Base-by-base conservation (phyloP, 2,888 invertebrate genomes). In the Drosophila cognata region DNA sequence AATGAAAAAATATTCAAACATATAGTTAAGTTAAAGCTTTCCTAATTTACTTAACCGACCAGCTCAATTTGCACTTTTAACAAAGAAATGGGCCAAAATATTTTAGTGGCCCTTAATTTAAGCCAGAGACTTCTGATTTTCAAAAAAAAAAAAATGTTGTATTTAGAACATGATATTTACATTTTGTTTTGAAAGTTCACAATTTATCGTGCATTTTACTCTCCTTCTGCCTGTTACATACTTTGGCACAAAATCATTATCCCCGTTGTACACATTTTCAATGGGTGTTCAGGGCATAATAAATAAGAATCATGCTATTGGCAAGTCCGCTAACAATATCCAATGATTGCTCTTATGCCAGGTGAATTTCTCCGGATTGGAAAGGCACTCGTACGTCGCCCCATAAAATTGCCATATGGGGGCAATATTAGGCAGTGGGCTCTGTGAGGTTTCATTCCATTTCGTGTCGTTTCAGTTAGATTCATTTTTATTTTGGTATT, bases 401-500 rank as follows among this genome's bases (percentile, higher is more conserved):
- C n/a, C 43, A 74, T 38, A 36, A 43, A 31, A n/a, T 21, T 28
- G 50, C 13, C 59, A 55, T 80, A 59, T 77, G 74, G 61, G 78
- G 67, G 58, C 28, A 46, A 33, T 56, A 11, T 46, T 13, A 43
- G 31, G 67, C 55, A 56, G 28, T 16, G 46, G 36, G 33, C 51
- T 38, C 53, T 62, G 35, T 41, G 21, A 41, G 41, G 63, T 51
- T 68, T 52, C 57, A 18, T 52, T 62, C 46, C 43, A n/a, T 74
- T 74, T 63, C 48, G 36, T 61, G 67, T 52, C 31, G 68, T 46
- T 60, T 55, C 63, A 66, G 46, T 60, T 62, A 51, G 63, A 68
- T 77, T 74, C 69, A 74, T 84, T 90, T 88, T 90, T 84, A 76
- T 82, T 25, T 71, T 63, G 70, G 46, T 69, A 71, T 68, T 77